These are phyloP conservation scores for Crambe crambe DNA, from an alignment of 37 sponge, comb jelly and placozoan species.

Conservation along the genomic window DNA sequence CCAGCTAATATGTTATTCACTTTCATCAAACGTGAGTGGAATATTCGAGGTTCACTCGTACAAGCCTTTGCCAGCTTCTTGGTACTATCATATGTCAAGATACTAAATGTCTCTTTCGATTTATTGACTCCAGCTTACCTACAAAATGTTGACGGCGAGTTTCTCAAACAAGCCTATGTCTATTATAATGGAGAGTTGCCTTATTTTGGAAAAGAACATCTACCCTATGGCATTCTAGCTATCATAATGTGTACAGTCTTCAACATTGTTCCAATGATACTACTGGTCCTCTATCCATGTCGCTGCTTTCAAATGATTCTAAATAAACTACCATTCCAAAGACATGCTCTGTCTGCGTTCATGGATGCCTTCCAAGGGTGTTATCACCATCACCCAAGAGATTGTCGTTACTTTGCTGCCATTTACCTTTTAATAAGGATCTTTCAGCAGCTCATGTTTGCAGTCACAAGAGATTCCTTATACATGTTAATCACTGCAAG, in stretches of 20 bases:
- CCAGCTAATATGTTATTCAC: not conserved
- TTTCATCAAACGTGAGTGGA: not conserved
- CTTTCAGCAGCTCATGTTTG: not conserved
- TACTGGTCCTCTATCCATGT: constrained; percentile 3
- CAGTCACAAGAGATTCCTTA: not conserved
- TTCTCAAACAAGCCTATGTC: not conserved
- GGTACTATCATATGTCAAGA: constrained; percentile 3
- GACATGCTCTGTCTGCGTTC: not conserved
- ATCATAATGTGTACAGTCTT: not conserved
- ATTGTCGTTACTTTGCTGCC: not conserved
- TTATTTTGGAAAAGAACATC: constrained; percentile 13
- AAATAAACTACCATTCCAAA: not conserved
- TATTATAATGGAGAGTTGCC: not conserved
- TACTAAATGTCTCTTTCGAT: not conserved
- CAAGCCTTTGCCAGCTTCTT: not conserved
- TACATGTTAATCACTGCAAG: not conserved
- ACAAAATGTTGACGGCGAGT: not conserved
- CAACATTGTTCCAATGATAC: not conserved
- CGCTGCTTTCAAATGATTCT: not conserved
- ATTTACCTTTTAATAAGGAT: not conserved
- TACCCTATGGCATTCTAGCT: constrained; percentile 6
- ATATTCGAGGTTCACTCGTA: not conserved
- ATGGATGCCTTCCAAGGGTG: constrained; percentile 17
- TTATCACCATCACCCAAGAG: not conserved
- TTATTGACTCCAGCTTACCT: not conserved